phyloP scores from a whole-genome alignment of 2,888 invertebrate species.

The Hoplodrina blanda region DNA sequence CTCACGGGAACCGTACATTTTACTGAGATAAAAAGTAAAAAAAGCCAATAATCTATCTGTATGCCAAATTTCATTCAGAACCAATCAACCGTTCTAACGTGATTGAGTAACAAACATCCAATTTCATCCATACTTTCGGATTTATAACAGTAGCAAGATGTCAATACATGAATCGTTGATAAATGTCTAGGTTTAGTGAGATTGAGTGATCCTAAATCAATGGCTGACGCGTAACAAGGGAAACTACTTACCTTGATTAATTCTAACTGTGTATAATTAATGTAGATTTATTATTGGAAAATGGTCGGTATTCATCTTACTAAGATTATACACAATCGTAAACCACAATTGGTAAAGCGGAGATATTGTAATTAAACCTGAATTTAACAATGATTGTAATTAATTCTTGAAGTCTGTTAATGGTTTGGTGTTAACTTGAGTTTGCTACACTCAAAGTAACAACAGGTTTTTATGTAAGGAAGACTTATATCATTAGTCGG shows the following conservation, averaged over 20 bases:
- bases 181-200: constrained; percentile 10
- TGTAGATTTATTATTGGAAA: not conserved
- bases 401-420: constrained; percentile 12
- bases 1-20: too few relatives aligned
- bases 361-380: constrained; percentile 22
- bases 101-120: too few relatives aligned
- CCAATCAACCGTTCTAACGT: too few relatives aligned
- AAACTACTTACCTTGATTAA: constrained; percentile 25
- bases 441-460: too few relatives aligned
- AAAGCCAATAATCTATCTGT: too few relatives aligned
- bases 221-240: constrained; percentile 14
- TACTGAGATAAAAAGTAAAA: too few relatives aligned
- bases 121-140: too few relatives aligned
- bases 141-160: not conserved
- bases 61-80: too few relatives aligned
- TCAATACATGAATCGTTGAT: constrained; percentile 9
- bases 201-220: constrained; percentile 4
- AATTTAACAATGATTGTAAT: constrained; percentile 20
- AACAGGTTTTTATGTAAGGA: not conserved
- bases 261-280: not conserved
- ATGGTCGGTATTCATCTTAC: constrained; percentile 8
- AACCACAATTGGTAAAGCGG: not conserved
- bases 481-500: not conserved
- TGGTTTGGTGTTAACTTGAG: not conserved
- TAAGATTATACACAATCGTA: constrained; percentile 6